Percentiles rank a stretch among this genome's conserved stretches.
Conservation (phyloP, 2,113 vertebrate genomes). For the Mugil cephalus region DNA sequence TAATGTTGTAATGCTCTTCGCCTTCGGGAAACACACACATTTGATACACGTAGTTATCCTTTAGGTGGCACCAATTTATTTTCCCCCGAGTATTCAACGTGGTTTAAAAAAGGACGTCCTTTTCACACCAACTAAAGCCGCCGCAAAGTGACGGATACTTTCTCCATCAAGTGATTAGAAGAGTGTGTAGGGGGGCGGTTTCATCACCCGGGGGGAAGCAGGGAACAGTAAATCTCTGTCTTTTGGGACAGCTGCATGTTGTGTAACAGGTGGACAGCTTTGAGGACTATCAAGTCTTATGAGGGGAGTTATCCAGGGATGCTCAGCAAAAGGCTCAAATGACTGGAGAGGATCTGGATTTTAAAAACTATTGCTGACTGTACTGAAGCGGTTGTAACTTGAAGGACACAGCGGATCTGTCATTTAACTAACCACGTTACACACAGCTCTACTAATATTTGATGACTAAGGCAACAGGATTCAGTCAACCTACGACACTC, state of each 20-base stretch:
- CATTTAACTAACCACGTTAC: no score
- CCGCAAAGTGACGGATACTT: background rate
- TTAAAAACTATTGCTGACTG: background rate
- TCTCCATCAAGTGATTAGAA: conserved; percentile 21
- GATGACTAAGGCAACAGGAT: no score
- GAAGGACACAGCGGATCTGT: background rate
- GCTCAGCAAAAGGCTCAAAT: background rate
- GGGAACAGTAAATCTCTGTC: conserved; percentile 61
- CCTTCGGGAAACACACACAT: conserved; percentile 77
- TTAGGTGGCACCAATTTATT: background rate
- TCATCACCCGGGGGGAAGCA: conserved; percentile 20
- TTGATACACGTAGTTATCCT: background rate
- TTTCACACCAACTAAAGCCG: no score
- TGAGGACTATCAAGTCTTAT: conserved; percentile 25
- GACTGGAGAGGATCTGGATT: background rate
- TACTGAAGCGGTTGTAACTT: background rate
- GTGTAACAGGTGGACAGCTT: conserved; percentile 39
- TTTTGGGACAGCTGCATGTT: conserved; percentile 68
- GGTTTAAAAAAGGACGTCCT: background rate
- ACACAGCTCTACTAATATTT: no score
- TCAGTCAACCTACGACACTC: no score
- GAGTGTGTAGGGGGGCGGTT: conserved; percentile 23
- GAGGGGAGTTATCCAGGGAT: background rate
- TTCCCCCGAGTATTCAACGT: background rate
- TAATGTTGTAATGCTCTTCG: conserved; percentile 98